phyloP scores from a whole-genome alignment of 1,140 invertebrate genomes.

The Mamestra configurata region DNA sequence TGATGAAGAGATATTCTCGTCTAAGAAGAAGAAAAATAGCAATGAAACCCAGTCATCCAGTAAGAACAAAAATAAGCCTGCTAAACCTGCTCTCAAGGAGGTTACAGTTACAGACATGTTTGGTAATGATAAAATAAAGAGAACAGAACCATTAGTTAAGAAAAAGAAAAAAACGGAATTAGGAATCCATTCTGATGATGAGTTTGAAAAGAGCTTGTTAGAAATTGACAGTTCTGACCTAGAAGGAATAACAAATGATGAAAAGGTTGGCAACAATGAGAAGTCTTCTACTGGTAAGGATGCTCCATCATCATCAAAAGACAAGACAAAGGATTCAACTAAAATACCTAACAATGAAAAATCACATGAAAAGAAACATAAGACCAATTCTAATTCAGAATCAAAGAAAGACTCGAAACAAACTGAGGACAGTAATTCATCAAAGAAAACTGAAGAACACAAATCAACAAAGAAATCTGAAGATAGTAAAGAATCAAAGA shows the following conservation, averaged over 20 bases:
- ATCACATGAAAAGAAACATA: conserved; percentile 28
- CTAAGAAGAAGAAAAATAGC: conserved; percentile 68
- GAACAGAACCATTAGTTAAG: conserved; percentile 80
- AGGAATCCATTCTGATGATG: conserved; percentile 90
- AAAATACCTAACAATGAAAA: background rate
- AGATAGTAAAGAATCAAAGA: conserved; percentile 36
- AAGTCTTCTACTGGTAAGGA: background rate
- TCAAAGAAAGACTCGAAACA: conserved; percentile 45
- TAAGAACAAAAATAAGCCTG: conserved; percentile 62
- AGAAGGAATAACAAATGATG: conserved; percentile 54
- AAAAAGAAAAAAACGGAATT: conserved; percentile 83
- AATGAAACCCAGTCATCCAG: conserved; percentile 42
- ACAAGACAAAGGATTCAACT: conserved; percentile 17
- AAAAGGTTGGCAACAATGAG: conserved; percentile 37
- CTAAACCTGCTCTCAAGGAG: conserved; percentile 74
- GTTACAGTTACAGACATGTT: conserved; percentile 79
- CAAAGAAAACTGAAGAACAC: background rate
- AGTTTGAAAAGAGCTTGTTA: conserved; percentile 90
- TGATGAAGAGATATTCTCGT: conserved; percentile 77
- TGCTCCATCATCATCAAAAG: background rate
- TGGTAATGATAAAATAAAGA: conserved; percentile 76
- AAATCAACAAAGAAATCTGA: background rate
- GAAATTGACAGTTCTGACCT: conserved; percentile 88
- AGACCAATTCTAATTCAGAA: conserved; percentile 39
- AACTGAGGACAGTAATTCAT: background rate